Evolutionary conservation across 2,113 vertebrate species (phyloP).

Genomic region (Monarcha castaneiventris): DNA sequence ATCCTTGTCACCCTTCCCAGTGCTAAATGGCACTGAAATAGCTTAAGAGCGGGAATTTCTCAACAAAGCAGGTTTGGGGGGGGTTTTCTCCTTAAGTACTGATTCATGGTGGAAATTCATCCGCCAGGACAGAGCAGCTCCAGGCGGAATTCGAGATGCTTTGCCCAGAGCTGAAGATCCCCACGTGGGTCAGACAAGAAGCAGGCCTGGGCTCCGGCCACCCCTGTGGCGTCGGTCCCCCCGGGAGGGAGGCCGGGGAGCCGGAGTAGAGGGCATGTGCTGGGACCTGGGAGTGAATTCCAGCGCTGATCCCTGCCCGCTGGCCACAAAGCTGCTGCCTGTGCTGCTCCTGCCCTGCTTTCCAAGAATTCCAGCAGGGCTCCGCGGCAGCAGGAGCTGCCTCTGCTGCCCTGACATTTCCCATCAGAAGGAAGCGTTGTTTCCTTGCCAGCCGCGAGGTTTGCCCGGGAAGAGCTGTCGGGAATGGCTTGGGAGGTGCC

Average conservation of each 20-base stretch:
- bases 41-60: background rate
- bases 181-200: rapidly evolving
- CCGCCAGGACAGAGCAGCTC: background rate
- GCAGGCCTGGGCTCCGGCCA: background rate
- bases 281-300: background rate
- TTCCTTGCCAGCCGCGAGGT: background rate
- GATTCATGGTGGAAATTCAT: background rate
- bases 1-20: background rate
- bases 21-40: rapidly evolving
- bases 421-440: background rate
- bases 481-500: background rate
- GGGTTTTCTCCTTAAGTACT: background rate
- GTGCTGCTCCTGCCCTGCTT: background rate
- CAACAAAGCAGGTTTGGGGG: background rate
- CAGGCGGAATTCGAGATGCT: background rate
- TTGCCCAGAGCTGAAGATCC: background rate
- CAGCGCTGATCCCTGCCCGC: background rate
- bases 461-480: background rate
- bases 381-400: background rate
- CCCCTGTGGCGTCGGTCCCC: background rate
- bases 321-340: background rate
- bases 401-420: background rate
- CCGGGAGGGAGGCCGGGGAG: background rate
- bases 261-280: background rate
- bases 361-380: background rate